Percentiles rank a stretch among this genome's conserved stretches.
phyloP scores from a whole-genome alignment of 2,888 invertebrate species.

The Agapostemon virescens region DNA sequence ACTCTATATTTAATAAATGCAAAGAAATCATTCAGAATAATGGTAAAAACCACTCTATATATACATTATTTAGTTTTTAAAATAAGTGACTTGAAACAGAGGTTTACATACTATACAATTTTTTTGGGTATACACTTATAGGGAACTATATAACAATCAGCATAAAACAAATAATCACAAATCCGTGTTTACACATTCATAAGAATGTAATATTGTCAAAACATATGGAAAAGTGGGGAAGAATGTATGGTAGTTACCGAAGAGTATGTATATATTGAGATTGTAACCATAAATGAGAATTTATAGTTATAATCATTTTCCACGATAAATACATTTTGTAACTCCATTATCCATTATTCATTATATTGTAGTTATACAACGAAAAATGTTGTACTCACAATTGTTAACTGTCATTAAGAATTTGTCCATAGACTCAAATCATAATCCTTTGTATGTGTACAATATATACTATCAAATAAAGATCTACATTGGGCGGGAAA shows the following conservation, averaged over 20 bases:
- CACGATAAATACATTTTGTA: constrained; percentile 12
- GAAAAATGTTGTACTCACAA: constrained; percentile 3
- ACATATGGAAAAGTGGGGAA: constrained; percentile 25
- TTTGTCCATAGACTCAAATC: constrained; percentile 2
- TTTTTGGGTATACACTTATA: background rate
- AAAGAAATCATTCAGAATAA: background rate
- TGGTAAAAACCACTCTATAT: background rate
- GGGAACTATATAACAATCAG: constrained; percentile 13
- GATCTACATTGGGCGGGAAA: constrained; percentile 9
- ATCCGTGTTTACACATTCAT: constrained; percentile 1
- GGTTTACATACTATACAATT: constrained; percentile 15
- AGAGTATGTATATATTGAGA: constrained; percentile 18
- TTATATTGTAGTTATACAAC: background rate
- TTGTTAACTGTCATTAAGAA: background rate
- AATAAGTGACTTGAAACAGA: background rate
- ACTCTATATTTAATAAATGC: background rate
- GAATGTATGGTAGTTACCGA: constrained; percentile 11
- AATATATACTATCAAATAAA: background rate
- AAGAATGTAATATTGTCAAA: constrained; percentile 13
- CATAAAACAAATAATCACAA: constrained; percentile 1
- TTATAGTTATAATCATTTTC: background rate
- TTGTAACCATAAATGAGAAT: background rate
- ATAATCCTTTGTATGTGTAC: constrained; percentile 29
- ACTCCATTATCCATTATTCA: background rate
- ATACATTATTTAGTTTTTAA: background rate